Conservation (phyloP, 2,888 invertebrate species). For the Nephrotoma appendiculata region DNA sequence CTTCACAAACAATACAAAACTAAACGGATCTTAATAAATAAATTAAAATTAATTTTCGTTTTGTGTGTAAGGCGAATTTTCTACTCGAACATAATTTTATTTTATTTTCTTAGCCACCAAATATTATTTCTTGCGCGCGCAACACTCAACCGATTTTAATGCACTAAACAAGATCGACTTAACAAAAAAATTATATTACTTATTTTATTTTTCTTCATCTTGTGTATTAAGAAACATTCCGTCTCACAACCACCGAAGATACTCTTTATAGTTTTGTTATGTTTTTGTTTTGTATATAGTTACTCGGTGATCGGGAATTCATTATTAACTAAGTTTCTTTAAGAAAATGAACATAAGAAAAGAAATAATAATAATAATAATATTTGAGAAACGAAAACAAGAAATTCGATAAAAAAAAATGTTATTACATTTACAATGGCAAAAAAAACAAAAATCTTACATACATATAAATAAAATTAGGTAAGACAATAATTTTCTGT, state of each 20-base stretch:
- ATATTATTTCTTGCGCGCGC: not conserved
- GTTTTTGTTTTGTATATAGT: not conserved
- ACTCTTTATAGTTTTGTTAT: not conserved
- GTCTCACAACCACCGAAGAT: not conserved
- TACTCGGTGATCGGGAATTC: not conserved
- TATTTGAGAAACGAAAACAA: not conserved
- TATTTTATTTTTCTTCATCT: not conserved
- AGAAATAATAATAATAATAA: not conserved
- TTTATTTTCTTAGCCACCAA: not conserved
- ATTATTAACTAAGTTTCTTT: not conserved
- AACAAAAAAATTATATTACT: not conserved
- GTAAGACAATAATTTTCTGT: not conserved
- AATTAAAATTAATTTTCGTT: not conserved
- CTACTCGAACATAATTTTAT: not conserved
- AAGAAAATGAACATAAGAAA: not conserved
- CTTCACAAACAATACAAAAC: not conserved
- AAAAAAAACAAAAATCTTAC: not conserved
- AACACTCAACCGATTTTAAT: not conserved
- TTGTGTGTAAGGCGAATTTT: not conserved
- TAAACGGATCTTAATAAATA: not conserved
- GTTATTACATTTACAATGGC: not conserved
- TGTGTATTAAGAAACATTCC: not conserved
- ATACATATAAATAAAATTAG: not conserved
- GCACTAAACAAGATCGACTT: not conserved
- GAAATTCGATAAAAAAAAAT: not conserved